These are phyloP conservation scores for Papilio demoleus DNA, from an alignment of 2,888 invertebrate genomes.

Conservation along the genomic window DNA sequence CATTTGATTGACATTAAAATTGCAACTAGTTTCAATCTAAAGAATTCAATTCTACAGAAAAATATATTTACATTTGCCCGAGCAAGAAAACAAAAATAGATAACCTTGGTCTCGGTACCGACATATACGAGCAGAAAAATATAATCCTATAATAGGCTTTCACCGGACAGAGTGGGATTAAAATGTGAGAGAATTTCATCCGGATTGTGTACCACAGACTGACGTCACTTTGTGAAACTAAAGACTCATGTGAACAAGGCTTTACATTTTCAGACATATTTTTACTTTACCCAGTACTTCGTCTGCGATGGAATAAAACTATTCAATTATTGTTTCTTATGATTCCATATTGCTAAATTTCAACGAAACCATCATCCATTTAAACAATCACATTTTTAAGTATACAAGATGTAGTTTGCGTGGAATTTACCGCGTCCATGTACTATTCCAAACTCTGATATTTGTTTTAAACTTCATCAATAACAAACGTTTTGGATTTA, in stretches of 20 bases:
- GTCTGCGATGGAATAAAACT: neutral
- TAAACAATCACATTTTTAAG: too few species aligned
- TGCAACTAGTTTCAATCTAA: too few species aligned
- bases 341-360: too few species aligned
- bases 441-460: too few species aligned
- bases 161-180: constrained; percentile 12
- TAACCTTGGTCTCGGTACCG: neutral
- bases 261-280: neutral
- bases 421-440: too few species aligned
- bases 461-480: too few species aligned
- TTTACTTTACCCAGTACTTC: neutral
- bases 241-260: constrained; percentile 5
- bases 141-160: constrained; percentile 21
- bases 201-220: neutral
- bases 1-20: too few species aligned
- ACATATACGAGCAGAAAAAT: constrained; percentile 18
- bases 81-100: constrained; percentile 2
- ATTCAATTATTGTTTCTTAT: too few species aligned
- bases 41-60: neutral
- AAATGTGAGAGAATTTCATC: constrained; percentile 26
- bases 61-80: neutral
- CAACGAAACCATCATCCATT: too few species aligned
- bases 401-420: too few species aligned
- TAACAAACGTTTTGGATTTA: too few species aligned
- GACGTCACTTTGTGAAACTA: constrained; percentile 1